Evolutionary conservation across 1,140 invertebrate genomes (phyloP), one percentile per base, ranked within the genome.

Genomic region (Magallana ariakensis): DNA sequence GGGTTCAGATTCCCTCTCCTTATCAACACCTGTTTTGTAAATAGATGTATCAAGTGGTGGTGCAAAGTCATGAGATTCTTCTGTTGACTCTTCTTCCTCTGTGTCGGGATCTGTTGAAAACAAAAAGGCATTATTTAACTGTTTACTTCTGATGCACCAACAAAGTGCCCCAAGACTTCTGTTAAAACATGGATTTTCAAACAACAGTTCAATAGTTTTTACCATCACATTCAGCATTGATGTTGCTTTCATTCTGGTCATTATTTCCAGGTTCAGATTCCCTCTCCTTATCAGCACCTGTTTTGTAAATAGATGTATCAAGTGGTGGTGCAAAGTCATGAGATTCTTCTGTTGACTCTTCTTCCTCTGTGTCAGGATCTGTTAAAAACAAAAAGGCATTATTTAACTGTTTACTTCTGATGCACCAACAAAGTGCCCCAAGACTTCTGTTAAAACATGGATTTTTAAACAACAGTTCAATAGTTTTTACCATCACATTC

Each of bases 341-440:
- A n/a, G n/a, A n/a, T n/a, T n/a, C n/a, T n/a, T 85, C 66, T 58
- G 22, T 54, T 19, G 60, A 33, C 80, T 70, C 60, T 75, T 70
- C 84, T 62, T 15, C 7, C 15, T 85, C 84, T 80, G 11, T 70
- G 15, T 85, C 84, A 85, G 19, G 62, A 13, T 85, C 55, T 85
- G 84, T 26, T 70, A 46, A 70, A 66, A 66, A 19, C n/a, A 19
- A 10, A 33, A 70, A 56, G 57, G 84, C 46, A 46, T 70, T n/a
- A 66, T 85, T 60, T 33, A 62, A 16, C 16, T 85, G 22, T 85
- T 85, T 33, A 53, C 33, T 9, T 62, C 62, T n/a, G 11, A 62
- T 46, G 16, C 15, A 53, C 13, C 16, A 16, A 62, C 7, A 54
- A 16, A 66, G 57, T 57, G 53, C 16, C 3, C 22, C 11, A 85